These are phyloP conservation scores for Misgurnus mizolepis DNA, from an alignment of 2,113 vertebrate genomes.

Conservation along the genomic window DNA sequence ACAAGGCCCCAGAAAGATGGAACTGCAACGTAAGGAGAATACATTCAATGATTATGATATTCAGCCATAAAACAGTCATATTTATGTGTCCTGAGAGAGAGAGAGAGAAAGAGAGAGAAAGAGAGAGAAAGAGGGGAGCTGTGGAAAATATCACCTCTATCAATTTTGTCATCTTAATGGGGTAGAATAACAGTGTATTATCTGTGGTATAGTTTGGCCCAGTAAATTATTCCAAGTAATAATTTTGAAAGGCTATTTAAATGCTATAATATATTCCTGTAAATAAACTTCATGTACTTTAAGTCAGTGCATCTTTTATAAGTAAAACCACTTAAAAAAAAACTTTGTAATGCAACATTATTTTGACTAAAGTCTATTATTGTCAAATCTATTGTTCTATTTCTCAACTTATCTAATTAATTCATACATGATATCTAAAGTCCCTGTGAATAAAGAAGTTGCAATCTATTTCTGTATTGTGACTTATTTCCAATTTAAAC, in stretches of 20 bases:
- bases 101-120: not conserved
- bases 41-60: not conserved
- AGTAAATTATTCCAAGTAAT: not conserved
- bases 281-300: not conserved
- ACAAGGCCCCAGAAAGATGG: conserved; percentile 99
- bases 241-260: not conserved
- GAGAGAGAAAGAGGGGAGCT: not conserved
- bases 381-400: no score
- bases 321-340: not conserved
- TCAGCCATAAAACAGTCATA: not conserved
- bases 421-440: no score
- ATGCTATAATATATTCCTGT: not conserved
- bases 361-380: no score
- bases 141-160: not conserved
- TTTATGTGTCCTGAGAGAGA: no score
- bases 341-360: no score
- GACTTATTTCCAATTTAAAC: no score
- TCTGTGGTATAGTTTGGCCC: not conserved
- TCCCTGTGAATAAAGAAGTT: no score
- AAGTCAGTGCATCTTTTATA: not conserved
- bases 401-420: no score
- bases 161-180: not conserved
- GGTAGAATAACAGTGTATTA: not conserved
- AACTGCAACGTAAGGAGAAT: conserved; percentile 74
- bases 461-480: no score